Evolutionary conservation across 2,888 invertebrate species (phyloP), one percentile per base, ranked within the genome.

Genomic region (Diaphora mendica): DNA sequence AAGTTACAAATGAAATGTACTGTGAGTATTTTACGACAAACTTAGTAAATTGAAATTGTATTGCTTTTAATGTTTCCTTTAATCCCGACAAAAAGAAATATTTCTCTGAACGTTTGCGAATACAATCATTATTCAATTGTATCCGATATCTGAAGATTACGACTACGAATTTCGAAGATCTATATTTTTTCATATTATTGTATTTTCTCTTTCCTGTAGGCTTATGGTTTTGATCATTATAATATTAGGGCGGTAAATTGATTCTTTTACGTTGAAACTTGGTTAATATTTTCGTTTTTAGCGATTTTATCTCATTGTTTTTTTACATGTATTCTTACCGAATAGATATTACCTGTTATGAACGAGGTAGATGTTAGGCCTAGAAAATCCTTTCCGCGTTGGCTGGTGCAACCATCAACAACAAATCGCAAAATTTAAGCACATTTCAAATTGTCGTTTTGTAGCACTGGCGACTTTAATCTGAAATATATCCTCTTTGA

Each of bases 61-160:
- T 59, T 59, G 4, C 26, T 59, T 59, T 26, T 26, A 55, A 59
- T 26, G 15, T 26, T 59, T 59, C 59, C 59, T 26, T 59, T 26
- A 59, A 59, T 59, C 11, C 59, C 26, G 26, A 26, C 9, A 59
- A n/a, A 59, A 26, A 59, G 13, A 26, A 26, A 59, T 59, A 26
- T 59, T 5, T 55, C 13, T 13, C 11, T 26, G 11, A 55, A 55
- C n/a, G 3, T 26, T 59, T 26, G 55, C 59, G 59, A 13, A 8
- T 59, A 59, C 26, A 55, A 11, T 59, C 26, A 26, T 26, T 59
- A 59, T 26, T 26, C 26, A 26, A 59, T 59, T 59, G n/a, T 26
- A 59, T 59, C 13, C 59, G 26, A 59, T 59, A 59, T 59, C 59
- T 59, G 26, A 59, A 59, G 59, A 59, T 59, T 59, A n/a, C 26